A percentile compares a stretch with the other conserved stretches of the same genome.
Evolutionary conservation across 2,888 invertebrate genomes (phyloP).

Genomic region (Lycia hirtaria): DNA sequence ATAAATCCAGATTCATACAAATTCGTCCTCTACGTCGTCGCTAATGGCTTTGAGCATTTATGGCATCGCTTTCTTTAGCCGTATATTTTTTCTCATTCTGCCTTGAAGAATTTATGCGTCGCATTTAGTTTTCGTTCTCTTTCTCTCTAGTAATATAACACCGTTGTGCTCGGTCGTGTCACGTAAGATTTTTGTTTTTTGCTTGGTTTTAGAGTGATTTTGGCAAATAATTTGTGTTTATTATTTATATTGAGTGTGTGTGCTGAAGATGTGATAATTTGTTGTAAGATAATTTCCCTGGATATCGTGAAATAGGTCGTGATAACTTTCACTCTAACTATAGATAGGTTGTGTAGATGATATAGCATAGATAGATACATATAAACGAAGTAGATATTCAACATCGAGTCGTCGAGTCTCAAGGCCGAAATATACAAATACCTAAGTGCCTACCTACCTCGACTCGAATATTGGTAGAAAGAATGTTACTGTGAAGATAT

Average conservation of each 20-base stretch:
- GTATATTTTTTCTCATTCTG: conserved; percentile 75
- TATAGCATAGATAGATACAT: conserved; percentile 69
- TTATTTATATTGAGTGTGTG: conserved; percentile 55
- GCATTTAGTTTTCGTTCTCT: conserved; percentile 75
- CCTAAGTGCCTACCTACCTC: conserved; percentile 65
- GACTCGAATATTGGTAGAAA: conserved; percentile 53
- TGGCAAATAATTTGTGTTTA: conserved; percentile 59
- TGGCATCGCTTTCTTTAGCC: conserved; percentile 83
- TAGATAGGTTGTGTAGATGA: conserved; percentile 78
- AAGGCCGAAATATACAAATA: conserved; percentile 84
- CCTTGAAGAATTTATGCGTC: conserved; percentile 69
- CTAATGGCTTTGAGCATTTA: conserved; percentile 79
- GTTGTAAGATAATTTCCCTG: conserved; percentile 46
- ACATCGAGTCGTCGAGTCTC: conserved; percentile 80
- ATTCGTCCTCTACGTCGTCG: conserved; percentile 62
- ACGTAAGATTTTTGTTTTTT: conserved; percentile 84
- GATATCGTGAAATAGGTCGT: conserved; percentile 73
- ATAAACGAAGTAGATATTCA: conserved; percentile 78
- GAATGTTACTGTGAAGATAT: conserved; percentile 65
- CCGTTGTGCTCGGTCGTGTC: conserved; percentile 86
- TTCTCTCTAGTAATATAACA: conserved; percentile 84
- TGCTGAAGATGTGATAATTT: conserved; percentile 54
- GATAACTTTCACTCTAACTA: conserved; percentile 84
- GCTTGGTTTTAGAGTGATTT: conserved; percentile 67
- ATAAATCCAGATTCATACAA: conserved; percentile 52